Conservation (phyloP, 2,113 vertebrate genomes). For the Peucedramus taeniatus region DNA sequence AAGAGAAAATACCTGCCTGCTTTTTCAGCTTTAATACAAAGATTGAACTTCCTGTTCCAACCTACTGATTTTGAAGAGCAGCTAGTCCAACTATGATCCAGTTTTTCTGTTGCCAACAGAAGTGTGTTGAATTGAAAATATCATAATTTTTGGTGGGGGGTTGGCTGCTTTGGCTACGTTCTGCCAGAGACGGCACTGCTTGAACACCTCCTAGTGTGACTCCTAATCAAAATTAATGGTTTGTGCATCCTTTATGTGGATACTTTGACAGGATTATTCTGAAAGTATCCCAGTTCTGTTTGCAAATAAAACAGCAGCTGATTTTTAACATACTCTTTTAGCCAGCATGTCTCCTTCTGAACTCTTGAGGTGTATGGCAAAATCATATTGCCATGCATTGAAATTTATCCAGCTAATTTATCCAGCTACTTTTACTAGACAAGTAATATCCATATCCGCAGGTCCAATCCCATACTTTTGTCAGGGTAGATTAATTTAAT, state of each 20-base stretch:
- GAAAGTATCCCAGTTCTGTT: not conserved
- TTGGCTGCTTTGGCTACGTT: not conserved
- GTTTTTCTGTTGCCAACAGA: not conserved
- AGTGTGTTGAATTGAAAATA: not conserved
- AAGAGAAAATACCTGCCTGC: not conserved
- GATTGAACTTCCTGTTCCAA: not conserved
- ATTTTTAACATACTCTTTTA: not conserved
- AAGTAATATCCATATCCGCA: not conserved
- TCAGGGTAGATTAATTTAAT: not conserved
- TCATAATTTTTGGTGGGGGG: not conserved
- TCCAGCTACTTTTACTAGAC: not conserved
- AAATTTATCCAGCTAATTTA: not conserved
- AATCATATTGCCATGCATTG: not conserved
- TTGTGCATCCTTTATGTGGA: not conserved
- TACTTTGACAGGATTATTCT: not conserved
- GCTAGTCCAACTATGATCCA: not conserved
- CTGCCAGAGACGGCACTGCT: fast-evolving
- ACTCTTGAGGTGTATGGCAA: not conserved
- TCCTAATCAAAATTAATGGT: not conserved
- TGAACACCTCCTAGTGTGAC: not conserved
- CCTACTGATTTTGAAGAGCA: not conserved
- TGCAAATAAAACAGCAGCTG: not conserved
- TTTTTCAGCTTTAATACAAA: not conserved
- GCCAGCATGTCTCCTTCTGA: not conserved
- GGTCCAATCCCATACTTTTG: not conserved